Evolutionary conservation across 2,113 vertebrate genomes (phyloP).

Genomic region (Otolemur garnettii): DNA sequence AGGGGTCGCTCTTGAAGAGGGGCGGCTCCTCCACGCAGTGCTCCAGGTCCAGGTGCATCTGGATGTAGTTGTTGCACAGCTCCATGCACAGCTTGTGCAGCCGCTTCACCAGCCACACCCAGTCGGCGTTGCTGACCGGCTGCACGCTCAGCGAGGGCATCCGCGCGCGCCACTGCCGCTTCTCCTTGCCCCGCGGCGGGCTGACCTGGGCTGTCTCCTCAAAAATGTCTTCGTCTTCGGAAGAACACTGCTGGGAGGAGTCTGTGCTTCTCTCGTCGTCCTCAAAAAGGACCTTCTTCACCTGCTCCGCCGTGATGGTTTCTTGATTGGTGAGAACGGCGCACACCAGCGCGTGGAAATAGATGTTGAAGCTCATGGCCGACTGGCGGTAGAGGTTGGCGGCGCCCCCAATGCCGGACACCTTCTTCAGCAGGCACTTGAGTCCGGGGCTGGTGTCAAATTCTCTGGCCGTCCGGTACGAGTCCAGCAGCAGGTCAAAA

Average conservation of each 20-base stretch:
- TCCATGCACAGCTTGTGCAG: slow-evolving; percentile 97
- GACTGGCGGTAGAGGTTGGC: slow-evolving; percentile 98
- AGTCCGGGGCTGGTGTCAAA: slow-evolving; percentile 97
- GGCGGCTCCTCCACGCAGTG: slow-evolving; percentile 90
- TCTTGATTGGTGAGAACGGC: slow-evolving; percentile 95
- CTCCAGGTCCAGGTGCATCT: slow-evolving; percentile 97
- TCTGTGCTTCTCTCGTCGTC: slow-evolving; percentile 96
- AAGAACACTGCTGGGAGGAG: slow-evolving; percentile 96
- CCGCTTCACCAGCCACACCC: slow-evolving; percentile 96
- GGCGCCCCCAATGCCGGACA: slow-evolving; percentile 95
- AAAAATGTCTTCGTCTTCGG: slow-evolving; percentile 98
- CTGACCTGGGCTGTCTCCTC: slow-evolving; percentile 99
- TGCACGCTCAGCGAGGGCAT: slow-evolving; percentile 94
- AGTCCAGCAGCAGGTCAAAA: slow-evolving; percentile 97
- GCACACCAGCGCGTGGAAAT: slow-evolving; percentile 95
- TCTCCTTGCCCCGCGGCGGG: slow-evolving; percentile 94
- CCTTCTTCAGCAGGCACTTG: slow-evolving; percentile 98
- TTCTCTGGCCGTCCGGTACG: slow-evolving; percentile 96
- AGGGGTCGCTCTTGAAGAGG: slow-evolving; percentile 87
- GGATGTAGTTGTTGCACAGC: slow-evolving; percentile 97
- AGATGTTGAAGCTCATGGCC: slow-evolving; percentile 98
- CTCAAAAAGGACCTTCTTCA: slow-evolving; percentile 96
- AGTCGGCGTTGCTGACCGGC: slow-evolving; percentile 93
- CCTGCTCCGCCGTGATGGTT: slow-evolving; percentile 93
- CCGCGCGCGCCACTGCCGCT: slow-evolving; percentile 92